These are phyloP conservation scores for Brachymystax lenok DNA, from an alignment of 2,797 vertebrate species.

Conservation along the genomic window DNA sequence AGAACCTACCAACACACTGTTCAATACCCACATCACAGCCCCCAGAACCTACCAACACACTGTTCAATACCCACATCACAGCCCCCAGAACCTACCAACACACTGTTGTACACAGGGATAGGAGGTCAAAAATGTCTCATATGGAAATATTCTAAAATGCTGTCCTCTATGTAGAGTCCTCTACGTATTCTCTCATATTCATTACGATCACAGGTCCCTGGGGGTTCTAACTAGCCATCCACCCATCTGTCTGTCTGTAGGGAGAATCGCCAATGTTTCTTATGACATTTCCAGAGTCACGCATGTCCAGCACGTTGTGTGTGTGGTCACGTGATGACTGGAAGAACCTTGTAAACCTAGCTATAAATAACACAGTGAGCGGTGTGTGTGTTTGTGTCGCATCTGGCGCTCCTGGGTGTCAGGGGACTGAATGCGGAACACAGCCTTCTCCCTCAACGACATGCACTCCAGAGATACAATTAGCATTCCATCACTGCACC, in stretches of 20 bases:
- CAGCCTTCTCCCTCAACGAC: neutral
- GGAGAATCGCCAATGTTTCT: conserved; percentile 38
- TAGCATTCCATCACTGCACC: conserved; percentile 32
- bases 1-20: no score
- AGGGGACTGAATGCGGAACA: neutral
- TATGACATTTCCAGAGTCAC: conserved; percentile 69
- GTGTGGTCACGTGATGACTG: conserved; percentile 45
- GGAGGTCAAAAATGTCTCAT: conserved; percentile 9
- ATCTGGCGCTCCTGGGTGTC: neutral
- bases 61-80: no score
- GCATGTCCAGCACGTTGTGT: conserved; percentile 33
- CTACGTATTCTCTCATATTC: no score
- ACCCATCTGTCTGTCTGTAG: no score
- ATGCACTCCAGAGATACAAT: conserved; percentile 1
- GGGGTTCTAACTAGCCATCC: conserved; percentile 34
- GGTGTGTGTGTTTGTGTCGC: conserved; percentile 8
- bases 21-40: no score
- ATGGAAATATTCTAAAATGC: no score
- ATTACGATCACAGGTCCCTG: conserved; percentile 48
- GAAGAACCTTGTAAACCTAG: conserved; percentile 10
- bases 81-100: neutral
- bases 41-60: no score
- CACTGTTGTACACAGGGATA: conserved; percentile 72
- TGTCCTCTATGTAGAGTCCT: no score
- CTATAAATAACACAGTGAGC: conserved; percentile 61